A percentile compares a stretch with the other conserved stretches of the same genome.
Conservation (phyloP, 2,888 invertebrate species). For the Callyntrura sp. region DNA sequence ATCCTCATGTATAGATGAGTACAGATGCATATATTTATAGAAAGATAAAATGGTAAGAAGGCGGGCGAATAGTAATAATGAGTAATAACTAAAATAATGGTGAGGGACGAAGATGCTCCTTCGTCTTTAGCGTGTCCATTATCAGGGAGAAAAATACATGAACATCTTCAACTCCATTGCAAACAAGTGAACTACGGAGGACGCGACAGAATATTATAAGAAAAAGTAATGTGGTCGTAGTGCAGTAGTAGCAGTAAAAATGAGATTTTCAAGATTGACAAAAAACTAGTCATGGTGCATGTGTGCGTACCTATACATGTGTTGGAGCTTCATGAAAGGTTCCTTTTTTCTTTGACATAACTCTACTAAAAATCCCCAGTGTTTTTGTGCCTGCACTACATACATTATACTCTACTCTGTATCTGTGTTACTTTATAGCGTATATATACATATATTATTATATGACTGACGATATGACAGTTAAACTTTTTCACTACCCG, state of each 20-base stretch:
- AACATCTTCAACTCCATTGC: neutral
- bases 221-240: slow-evolving; percentile 62
- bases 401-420: neutral
- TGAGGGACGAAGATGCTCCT: neutral
- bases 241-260: slow-evolving; percentile 71
- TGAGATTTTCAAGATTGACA: slow-evolving; percentile 62
- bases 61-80: slow-evolving; percentile 47
- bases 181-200: slow-evolving; percentile 34
- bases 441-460: neutral
- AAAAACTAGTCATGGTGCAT: slow-evolving; percentile 71
- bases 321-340: slow-evolving; percentile 21
- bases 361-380: slow-evolving; percentile 5
- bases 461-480: slow-evolving; percentile 36
- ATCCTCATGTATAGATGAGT: neutral
- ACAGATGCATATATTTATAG: neutral
- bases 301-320: slow-evolving; percentile 6
- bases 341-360: slow-evolving; percentile 4
- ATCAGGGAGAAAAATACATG: slow-evolving; percentile 15
- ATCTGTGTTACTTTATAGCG: neutral
- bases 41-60: slow-evolving; percentile 26
- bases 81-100: slow-evolving; percentile 19
- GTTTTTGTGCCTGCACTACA: neutral
- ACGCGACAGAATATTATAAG: slow-evolving; percentile 12
- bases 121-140: neutral
- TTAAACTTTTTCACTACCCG: slow-evolving; percentile 50